Percentiles rank a stretch among this genome's conserved stretches.
Conservation (phyloP, 2,888 invertebrate genomes). For the Meghimatium bilineatum region DNA sequence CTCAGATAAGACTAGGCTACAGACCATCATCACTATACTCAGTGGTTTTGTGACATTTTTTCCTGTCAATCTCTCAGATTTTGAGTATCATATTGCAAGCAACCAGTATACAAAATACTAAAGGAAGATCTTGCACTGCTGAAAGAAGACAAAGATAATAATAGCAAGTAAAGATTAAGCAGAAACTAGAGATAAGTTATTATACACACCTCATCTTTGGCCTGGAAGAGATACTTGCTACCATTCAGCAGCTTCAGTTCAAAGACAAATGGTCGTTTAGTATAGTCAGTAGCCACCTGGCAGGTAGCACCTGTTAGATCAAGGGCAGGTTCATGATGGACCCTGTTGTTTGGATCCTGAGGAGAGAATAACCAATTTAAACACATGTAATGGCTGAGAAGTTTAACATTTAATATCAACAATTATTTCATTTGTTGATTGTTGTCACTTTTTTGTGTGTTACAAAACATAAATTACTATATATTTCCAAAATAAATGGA, state of each 20-base stretch:
- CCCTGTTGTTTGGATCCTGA: constrained; percentile 86
- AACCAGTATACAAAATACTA: no score
- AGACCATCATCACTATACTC: no score
- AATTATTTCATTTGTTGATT: no score
- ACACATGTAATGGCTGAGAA: neutral
- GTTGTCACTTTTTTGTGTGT: no score
- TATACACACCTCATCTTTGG: constrained; percentile 85
- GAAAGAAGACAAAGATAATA: no score
- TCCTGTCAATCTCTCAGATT: no score
- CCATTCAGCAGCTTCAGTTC: constrained; percentile 93
- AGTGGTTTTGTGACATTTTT: no score
- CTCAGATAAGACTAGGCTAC: no score
- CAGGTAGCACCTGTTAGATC: constrained; percentile 90
- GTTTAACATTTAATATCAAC: neutral
- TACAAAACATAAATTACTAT: no score
- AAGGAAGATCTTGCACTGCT: no score
- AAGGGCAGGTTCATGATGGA: constrained; percentile 92
- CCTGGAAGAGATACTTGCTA: constrained; percentile 98
- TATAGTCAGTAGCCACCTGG: constrained; percentile 95
- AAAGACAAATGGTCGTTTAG: constrained; percentile 99
- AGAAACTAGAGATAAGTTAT: neutral
- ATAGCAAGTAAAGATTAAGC: neutral
- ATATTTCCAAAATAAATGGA: no score
- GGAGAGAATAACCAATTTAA: neutral
- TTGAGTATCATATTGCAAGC: no score